Base-by-base conservation (phyloP, 2,797 vertebrate genomes). In the Avahi laniger region DNA sequence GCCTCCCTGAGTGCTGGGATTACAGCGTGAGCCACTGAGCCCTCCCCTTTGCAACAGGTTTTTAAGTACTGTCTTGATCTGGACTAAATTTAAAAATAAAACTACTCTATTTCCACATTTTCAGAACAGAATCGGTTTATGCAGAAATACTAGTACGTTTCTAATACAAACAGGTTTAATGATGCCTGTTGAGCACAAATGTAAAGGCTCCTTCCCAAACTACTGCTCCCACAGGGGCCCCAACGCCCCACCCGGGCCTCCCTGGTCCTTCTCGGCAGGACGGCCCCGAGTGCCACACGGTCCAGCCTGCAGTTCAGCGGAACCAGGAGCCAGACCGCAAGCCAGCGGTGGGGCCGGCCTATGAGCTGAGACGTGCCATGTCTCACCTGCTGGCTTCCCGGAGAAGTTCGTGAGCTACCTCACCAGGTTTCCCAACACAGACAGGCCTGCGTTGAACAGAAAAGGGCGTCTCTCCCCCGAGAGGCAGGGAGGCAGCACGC, bases 341-440 rank as follows among this genome's bases (percentile, higher is more conserved):
- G 18, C 17, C 10, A 33, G 1, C 1, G 1, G 10, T 9, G 8
- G 11, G 17, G 46, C 43, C 8, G 5, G 79, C 28, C 92, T 73
- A 18, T 26, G 92, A 88, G 91, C 93, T 70, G 98, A 92, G 93
- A 50, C 75, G 76, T 5, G 83, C 94, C 96, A 57, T 83, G 54
- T 90, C 96, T 94, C 93, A 81, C 82, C 98, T 82, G 91, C 87
- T 94, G 96, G 97, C 97, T 94, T 86, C 95, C 97, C 96, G 73
- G 94, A 83, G 89, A 95, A 97, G 97, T 97, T 98, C 95, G 96
- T 94, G 93, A 83, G 98, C 98, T 97, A 98, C 98, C 97, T 93
- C 96, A 91, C 87, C 94, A 97, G 95, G 94, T 98, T 98, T 98
- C 98, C 97, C 97, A 98, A 98, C 96, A 96, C 50, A 92, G 97